Conservation (phyloP, 2,113 vertebrate genomes). For the Oostethus manadensis region DNA sequence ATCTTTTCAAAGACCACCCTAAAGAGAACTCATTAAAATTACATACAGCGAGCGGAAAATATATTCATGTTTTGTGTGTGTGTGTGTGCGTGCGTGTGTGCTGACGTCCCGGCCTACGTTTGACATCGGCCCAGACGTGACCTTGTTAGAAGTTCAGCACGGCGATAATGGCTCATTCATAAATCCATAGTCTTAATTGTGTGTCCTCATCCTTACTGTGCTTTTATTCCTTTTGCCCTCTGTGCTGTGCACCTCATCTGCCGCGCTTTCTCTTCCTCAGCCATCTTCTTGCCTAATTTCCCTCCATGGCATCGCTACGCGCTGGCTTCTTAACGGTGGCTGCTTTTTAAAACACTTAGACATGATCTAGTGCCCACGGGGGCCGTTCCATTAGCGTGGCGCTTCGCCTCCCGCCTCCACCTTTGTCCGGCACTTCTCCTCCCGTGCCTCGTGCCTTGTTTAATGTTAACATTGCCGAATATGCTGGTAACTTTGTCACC, state of each 20-base stretch:
- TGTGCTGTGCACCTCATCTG: constrained; percentile 18
- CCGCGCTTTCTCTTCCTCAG: constrained; percentile 3
- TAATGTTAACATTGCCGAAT: not conserved
- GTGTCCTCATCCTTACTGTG: constrained; percentile 14
- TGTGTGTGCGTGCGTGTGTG: constrained; percentile 6
- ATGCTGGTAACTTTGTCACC: too few species aligned
- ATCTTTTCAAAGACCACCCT: constrained; percentile 35
- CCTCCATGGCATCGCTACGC: constrained; percentile 36
- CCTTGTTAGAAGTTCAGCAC: constrained; percentile 49
- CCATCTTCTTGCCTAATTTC: not conserved
- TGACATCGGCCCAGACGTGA: constrained; percentile 36
- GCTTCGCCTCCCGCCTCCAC: constrained; percentile 36
- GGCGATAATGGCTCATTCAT: constrained; percentile 34
- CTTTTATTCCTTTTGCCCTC: constrained; percentile 8
- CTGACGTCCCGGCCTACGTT: constrained; percentile 2
- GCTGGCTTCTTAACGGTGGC: constrained; percentile 45
- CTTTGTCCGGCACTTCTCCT: not conserved
- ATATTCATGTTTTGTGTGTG: not conserved
- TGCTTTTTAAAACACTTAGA: constrained; percentile 70
- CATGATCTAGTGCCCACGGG: constrained; percentile 64
- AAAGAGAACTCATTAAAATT: constrained; percentile 52
- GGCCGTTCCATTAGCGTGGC: constrained; percentile 63
- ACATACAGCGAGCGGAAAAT: constrained; percentile 9
- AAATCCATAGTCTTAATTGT: constrained; percentile 12
- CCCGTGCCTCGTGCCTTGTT: not conserved